These are phyloP conservation scores for Eupelmus urozonus DNA, from an alignment of 2,888 invertebrate genomes.

Conservation along the genomic window DNA sequence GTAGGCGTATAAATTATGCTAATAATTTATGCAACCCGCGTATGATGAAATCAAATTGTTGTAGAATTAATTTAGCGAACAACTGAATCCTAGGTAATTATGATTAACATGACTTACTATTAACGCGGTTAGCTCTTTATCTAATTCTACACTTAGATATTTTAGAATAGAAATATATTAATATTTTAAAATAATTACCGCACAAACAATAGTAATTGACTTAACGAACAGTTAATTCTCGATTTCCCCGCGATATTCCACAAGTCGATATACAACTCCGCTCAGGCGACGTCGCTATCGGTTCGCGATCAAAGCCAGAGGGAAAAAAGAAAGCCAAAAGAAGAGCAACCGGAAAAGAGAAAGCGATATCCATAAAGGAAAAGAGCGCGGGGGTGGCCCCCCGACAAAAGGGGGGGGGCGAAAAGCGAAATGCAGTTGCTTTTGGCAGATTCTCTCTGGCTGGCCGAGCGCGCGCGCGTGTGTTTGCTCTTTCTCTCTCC, in stretches of 20 bases:
- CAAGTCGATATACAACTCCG: too few species aligned
- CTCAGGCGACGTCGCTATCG: too few species aligned
- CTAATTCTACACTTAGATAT: background rate
- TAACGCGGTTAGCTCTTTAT: background rate
- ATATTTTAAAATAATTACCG: too few species aligned
- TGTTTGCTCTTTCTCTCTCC: background rate
- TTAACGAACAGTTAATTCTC: too few species aligned
- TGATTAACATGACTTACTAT: background rate
- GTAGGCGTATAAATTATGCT: background rate
- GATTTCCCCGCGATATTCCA: too few species aligned
- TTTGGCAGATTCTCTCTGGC: conserved; percentile 36
- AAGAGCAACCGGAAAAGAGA: background rate
- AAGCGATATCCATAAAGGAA: conserved; percentile 8
- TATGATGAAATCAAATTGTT: background rate
- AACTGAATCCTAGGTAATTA: background rate
- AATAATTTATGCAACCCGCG: background rate
- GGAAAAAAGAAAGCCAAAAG: background rate
- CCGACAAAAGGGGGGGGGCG: background rate
- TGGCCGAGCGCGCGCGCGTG: too few species aligned
- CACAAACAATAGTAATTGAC: too few species aligned
- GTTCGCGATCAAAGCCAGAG: background rate
- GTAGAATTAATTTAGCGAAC: background rate
- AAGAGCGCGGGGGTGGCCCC: background rate
- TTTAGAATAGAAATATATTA: too few species aligned
- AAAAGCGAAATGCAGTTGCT: conserved; percentile 20